Base-by-base conservation (phyloP, 2,888 invertebrate species). In the Metacarcinus magister region DNA sequence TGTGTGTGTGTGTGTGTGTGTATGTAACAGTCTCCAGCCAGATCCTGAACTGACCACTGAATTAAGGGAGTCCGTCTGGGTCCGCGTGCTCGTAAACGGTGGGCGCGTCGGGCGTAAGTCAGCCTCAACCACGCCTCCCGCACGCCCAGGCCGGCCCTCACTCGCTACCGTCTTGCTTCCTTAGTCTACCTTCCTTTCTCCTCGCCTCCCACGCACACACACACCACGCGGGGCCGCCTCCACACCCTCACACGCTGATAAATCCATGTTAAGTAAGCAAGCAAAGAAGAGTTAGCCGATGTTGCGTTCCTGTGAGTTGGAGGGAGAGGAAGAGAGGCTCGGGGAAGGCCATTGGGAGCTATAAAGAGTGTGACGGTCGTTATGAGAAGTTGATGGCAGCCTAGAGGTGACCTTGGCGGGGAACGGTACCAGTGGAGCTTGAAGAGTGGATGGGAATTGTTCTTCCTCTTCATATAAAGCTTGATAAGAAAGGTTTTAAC, bases 141-240 rank as follows among this genome's bases (percentile, higher is more conserved):
- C 94, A 89, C 94, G 89, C 94, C 89, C 94, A 54, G 48, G 43
- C 89, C 89, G 32, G 48, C 89, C 89, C 94, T 23, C 94, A 32
- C 94, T 48, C 90, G 89, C 94, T 94, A 89, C 89, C 89, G 89
- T 89, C n/a, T 39, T 90, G 46, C 89, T 48, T n/a, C 67, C 93
- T 16, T 23, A n/a, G 28, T 32, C 93, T 44, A 39, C 44, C 94
- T 39, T 46, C 44, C 87, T 39, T 46, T 94, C 54, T 54, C 94
- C 92, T 60, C 67, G 67, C 67, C 67, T 67, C 67, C 67, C 67
- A 67, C 67, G n/a, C 67, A 67, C 16, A 23, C 16, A 23, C 67
- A 67, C 67, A 67, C 67, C n/a, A 54, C 54, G 54, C 54, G 54
- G 16, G 3, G 67, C 67, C 67, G 19, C 67, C 67, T n/a, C 67